Conservation (phyloP, 2,797 vertebrate genomes). For the Mormyrus hasselquistii region DNA sequence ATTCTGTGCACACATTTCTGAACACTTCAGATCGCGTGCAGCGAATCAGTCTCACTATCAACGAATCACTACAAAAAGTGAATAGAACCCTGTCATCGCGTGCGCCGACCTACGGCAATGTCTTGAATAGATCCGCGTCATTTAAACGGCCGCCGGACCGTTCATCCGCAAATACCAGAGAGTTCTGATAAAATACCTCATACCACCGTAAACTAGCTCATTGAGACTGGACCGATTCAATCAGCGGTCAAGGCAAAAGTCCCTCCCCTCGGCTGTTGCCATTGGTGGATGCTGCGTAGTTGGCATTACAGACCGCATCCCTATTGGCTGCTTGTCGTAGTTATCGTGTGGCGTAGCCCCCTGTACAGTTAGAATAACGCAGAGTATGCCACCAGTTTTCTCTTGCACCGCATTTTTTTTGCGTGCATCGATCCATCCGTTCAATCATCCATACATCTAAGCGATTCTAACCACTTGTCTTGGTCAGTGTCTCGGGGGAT, state of each 20-base stretch:
- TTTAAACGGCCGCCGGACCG: constrained; percentile 16
- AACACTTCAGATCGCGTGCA: constrained; percentile 42
- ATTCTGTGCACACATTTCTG: constrained; percentile 47
- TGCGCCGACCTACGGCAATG: background rate
- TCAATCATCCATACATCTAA: background rate
- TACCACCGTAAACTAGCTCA: constrained; percentile 42
- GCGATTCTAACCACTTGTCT: background rate
- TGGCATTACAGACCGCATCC: background rate
- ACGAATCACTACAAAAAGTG: constrained; percentile 26
- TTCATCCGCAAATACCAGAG: background rate
- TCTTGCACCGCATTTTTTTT: background rate
- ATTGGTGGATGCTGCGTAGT: constrained; percentile 43
- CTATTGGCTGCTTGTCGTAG: constrained; percentile 41
- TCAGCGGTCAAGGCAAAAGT: constrained; percentile 29
- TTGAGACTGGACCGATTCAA: constrained; percentile 51
- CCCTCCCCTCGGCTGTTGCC: constrained; percentile 36
- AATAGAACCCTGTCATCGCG: constrained; percentile 20
- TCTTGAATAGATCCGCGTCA: constrained; percentile 3
- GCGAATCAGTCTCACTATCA: constrained; percentile 18
- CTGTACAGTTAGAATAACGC: background rate
- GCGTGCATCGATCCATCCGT: background rate
- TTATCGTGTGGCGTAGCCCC: constrained; percentile 20
- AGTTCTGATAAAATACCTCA: constrained; percentile 27
- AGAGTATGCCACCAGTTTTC: constrained; percentile 6
- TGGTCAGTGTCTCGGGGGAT: background rate